Evolutionary conservation across 2,888 invertebrate species (phyloP).

Genomic region (Drosophila niveifrons): DNA sequence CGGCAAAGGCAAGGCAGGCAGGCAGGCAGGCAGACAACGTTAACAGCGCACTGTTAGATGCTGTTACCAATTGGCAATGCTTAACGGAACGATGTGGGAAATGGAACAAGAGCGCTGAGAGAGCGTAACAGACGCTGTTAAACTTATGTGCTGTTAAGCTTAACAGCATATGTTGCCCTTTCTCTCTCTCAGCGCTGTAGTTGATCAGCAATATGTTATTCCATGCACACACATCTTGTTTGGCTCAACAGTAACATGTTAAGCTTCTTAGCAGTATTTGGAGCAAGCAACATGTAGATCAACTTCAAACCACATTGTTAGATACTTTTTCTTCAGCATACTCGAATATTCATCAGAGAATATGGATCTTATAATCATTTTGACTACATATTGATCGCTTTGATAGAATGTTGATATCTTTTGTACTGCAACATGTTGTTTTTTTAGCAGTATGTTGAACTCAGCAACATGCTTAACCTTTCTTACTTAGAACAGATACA

Average conservation of each 20-base stretch:
- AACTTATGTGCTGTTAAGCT: background rate
- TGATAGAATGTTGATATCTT: too few relatives aligned
- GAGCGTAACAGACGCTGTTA: background rate
- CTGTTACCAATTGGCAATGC: constrained; percentile 29
- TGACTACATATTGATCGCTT: too few relatives aligned
- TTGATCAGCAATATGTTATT: constrained; percentile 19
- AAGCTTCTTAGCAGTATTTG: background rate
- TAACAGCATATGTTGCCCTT: background rate
- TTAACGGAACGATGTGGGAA: background rate
- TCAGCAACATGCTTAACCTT: too few relatives aligned
- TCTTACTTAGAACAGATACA: too few relatives aligned
- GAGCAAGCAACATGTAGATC: too few relatives aligned
- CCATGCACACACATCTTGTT: background rate
- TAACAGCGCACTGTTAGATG: constrained; percentile 41
- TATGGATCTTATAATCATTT: too few relatives aligned
- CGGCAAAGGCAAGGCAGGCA: constrained; percentile 25
- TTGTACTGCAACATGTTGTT: too few relatives aligned
- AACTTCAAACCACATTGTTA: too few relatives aligned
- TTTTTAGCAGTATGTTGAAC: too few relatives aligned
- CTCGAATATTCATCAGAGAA: too few relatives aligned
- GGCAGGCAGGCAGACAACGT: constrained; percentile 18
- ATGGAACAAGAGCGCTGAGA: constrained; percentile 16
- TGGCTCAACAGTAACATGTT: constrained; percentile 4
- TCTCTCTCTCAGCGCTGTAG: background rate
- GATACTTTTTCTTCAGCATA: too few relatives aligned